Evolutionary conservation across 2,797 vertebrate species (phyloP).

Genomic region (Champsocephalus gunnari): DNA sequence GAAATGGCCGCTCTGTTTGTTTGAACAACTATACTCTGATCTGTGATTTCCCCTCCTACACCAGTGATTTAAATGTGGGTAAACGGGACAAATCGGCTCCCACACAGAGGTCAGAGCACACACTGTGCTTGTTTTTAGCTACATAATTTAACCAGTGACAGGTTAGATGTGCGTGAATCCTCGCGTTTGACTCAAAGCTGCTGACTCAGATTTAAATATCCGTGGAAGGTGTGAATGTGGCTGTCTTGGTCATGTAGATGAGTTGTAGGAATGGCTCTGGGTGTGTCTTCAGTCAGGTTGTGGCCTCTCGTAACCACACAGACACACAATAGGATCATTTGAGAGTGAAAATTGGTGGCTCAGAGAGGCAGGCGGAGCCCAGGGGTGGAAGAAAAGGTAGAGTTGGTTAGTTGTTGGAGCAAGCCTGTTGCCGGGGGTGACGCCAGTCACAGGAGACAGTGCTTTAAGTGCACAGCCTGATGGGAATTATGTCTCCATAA

Average conservation of each 20-base stretch:
- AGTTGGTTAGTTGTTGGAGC: constrained; percentile 75
- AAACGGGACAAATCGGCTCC: constrained; percentile 42
- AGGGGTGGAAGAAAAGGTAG: constrained; percentile 70
- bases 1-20: constrained; percentile 30
- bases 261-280: constrained; percentile 44
- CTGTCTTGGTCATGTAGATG: constrained; percentile 66
- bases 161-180: background rate
- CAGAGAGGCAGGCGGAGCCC: constrained; percentile 63
- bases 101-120: constrained; percentile 17
- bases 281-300: constrained; percentile 61
- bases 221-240: constrained; percentile 58
- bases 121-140: background rate
- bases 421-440: constrained; percentile 79
- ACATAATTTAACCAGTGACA: background rate
- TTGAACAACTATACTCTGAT: constrained; percentile 22
- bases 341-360: constrained; percentile 76
- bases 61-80: constrained; percentile 45
- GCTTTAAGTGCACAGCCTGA: constrained; percentile 72
- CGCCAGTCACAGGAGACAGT: constrained; percentile 75
- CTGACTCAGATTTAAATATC: constrained; percentile 61
- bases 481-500: constrained; percentile 85
- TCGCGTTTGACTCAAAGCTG: constrained; percentile 29
- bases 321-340: constrained; percentile 65
- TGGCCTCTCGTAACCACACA: constrained; percentile 48
- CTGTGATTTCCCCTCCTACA: constrained; percentile 46